phyloP scores from a whole-genome alignment of 1,140 invertebrate genomes.

The Teleogryllus occipitalis region DNA sequence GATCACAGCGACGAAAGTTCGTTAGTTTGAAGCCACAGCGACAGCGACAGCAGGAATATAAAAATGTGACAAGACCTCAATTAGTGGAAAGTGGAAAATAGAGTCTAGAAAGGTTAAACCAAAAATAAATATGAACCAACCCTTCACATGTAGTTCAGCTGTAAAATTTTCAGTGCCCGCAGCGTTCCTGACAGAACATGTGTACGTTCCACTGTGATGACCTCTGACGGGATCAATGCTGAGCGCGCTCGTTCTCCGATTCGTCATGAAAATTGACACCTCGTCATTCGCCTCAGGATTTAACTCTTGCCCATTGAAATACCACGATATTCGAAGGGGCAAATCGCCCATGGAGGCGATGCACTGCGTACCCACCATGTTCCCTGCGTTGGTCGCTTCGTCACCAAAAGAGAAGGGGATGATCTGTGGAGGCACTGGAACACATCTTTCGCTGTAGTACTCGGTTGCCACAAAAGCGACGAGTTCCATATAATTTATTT shows the following conservation, averaged over 20 bases:
- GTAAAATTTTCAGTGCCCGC: slow-evolving; percentile 62
- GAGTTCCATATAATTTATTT: too few species aligned
- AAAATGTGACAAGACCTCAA: too few species aligned
- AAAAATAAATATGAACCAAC: slow-evolving; percentile 32
- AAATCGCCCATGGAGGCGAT: slow-evolving; percentile 57
- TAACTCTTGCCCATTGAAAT: slow-evolving; percentile 27
- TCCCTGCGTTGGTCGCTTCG: slow-evolving; percentile 41
- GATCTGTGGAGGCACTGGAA: slow-evolving; percentile 42
- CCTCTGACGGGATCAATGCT: slow-evolving; percentile 33
- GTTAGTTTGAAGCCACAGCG: too few species aligned
- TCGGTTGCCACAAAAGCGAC: too few species aligned
- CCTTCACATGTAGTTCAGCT: slow-evolving; percentile 59
- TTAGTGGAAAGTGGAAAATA: too few species aligned
- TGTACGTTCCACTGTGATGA: slow-evolving; percentile 27
- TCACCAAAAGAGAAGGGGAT: slow-evolving; percentile 44
- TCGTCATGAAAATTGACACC: slow-evolving; percentile 31
- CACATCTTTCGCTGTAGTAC: not conserved
- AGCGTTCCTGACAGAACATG: slow-evolving; percentile 43
- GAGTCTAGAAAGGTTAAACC: too few species aligned
- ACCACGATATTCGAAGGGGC: slow-evolving; percentile 57
- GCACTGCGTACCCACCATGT: slow-evolving; percentile 46
- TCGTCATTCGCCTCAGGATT: slow-evolving; percentile 16
- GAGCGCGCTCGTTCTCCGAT: slow-evolving; percentile 37
- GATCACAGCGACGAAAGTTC: too few species aligned
- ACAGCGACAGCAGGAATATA: too few species aligned